These are phyloP conservation scores for Pocillopora damicornis DNA, from an alignment of 64 coral and sea anemone species.

Conservation along the genomic window DNA sequence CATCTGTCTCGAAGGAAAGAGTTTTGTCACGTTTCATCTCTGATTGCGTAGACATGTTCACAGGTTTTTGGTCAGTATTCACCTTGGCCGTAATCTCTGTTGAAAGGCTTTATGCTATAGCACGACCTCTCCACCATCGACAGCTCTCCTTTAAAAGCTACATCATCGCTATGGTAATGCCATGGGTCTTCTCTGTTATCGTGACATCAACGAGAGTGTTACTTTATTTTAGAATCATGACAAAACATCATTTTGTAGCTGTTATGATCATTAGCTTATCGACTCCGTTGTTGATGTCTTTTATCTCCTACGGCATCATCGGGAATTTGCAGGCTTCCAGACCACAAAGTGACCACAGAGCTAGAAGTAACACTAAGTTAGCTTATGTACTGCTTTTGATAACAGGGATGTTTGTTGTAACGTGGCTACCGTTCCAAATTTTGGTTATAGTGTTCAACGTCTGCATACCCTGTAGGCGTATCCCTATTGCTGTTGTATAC, in stretches of 20 bases:
- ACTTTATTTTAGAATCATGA: not conserved
- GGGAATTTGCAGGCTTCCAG: slow-evolving; percentile 29
- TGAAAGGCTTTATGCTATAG: slow-evolving; percentile 35
- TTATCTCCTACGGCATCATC: slow-evolving; percentile 14
- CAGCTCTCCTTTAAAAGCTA: not conserved
- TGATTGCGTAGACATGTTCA: slow-evolving; percentile 6
- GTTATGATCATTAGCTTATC: slow-evolving; percentile 5
- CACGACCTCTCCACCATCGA: slow-evolving; percentile 5
- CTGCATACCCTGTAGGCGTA: not conserved
- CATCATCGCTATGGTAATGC: not conserved
- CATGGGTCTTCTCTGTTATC: slow-evolving; percentile 42
- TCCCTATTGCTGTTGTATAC: not conserved
- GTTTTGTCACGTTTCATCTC: not conserved
- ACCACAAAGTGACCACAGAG: not conserved
- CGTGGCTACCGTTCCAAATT: slow-evolving; percentile 54
- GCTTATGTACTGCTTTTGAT: slow-evolving; percentile 9
- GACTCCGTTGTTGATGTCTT: slow-evolving; percentile 28
- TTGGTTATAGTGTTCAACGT: not conserved
- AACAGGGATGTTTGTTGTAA: not conserved
- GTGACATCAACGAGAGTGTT: slow-evolving; percentile 14
- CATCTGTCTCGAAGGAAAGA: too few relatives aligned
- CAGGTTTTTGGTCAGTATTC: slow-evolving; percentile 8
- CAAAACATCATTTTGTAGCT: slow-evolving; percentile 8
- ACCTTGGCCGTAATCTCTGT: slow-evolving; percentile 31
- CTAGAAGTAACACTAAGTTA: slow-evolving; percentile 6